Evolutionary conservation across 2,797 vertebrate species (phyloP).

Genomic region (Leuciscus waleckii): DNA sequence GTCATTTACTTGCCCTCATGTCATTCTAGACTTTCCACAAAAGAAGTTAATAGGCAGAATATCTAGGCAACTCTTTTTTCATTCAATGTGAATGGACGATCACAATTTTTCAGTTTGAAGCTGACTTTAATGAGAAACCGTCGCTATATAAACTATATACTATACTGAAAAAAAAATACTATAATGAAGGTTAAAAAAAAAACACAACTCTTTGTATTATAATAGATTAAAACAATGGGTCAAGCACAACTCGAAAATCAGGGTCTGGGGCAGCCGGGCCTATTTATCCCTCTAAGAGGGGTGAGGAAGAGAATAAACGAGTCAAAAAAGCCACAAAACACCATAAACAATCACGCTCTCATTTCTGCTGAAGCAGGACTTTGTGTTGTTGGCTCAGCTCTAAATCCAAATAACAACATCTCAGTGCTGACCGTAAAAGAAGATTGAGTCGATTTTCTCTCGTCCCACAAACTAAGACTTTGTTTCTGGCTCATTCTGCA

Average conservation of each 20-base stretch:
- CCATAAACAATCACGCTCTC: conserved; percentile 34
- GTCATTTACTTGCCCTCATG: neutral
- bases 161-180: too few species aligned
- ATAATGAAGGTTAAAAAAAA: neutral
- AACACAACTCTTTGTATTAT: neutral
- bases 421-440: conserved; percentile 35
- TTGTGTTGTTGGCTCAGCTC: conserved; percentile 25
- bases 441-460: conserved; percentile 33
- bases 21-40: neutral
- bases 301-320: conserved; percentile 33
- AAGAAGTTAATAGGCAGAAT: neutral
- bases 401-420: conserved; percentile 47
- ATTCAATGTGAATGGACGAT: neutral
- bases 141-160: neutral
- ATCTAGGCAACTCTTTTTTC: neutral
- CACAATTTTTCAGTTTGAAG: neutral
- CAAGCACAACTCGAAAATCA: too few species aligned
- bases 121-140: neutral
- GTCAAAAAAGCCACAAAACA: conserved; percentile 26
- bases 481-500: conserved; percentile 27
- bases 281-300: conserved; percentile 12
- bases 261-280: neutral
- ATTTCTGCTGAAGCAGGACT: conserved; percentile 41
- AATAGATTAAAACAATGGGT: neutral
- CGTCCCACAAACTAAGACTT: conserved; percentile 21